Percentiles rank a stretch among this genome's conserved stretches.
Evolutionary conservation across 2,888 invertebrate genomes (phyloP).

Genomic region (Erebia epiphron): DNA sequence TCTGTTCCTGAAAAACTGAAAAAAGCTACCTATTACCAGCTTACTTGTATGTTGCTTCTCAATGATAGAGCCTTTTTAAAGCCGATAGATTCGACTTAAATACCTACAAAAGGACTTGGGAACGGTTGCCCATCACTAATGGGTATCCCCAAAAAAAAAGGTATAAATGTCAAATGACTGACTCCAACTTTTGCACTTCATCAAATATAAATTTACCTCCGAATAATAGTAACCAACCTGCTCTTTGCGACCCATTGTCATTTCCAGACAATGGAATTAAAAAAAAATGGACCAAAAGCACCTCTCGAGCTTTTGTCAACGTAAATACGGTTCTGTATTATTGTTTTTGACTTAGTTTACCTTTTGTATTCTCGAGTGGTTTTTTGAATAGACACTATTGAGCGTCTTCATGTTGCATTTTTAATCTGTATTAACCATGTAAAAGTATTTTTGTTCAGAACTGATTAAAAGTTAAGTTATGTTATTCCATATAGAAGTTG

Average conservation of each 20-base stretch:
- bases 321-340: constrained; percentile 64
- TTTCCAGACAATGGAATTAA: constrained; percentile 50
- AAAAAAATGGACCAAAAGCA: constrained; percentile 49
- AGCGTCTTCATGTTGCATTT: constrained; percentile 32
- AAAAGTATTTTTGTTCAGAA: no score
- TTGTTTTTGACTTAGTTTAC: constrained; percentile 69
- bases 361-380: constrained; percentile 60
- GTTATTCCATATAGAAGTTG: no score
- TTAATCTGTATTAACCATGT: constrained; percentile 14
- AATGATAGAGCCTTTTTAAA: neutral
- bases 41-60: neutral
- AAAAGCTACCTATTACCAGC: no score
- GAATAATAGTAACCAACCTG: constrained; percentile 73
- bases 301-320: constrained; percentile 55
- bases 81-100: neutral
- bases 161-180: constrained; percentile 68
- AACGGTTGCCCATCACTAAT: constrained; percentile 15
- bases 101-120: neutral
- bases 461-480: no score
- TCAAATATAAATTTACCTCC: constrained; percentile 77
- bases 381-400: constrained; percentile 54
- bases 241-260: constrained; percentile 55
- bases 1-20: no score
- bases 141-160: constrained; percentile 33
- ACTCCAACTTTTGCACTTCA: constrained; percentile 80